These are phyloP conservation scores for Batillaria attramentaria DNA, from an alignment of 1,140 invertebrate genomes.

Conservation along the genomic window DNA sequence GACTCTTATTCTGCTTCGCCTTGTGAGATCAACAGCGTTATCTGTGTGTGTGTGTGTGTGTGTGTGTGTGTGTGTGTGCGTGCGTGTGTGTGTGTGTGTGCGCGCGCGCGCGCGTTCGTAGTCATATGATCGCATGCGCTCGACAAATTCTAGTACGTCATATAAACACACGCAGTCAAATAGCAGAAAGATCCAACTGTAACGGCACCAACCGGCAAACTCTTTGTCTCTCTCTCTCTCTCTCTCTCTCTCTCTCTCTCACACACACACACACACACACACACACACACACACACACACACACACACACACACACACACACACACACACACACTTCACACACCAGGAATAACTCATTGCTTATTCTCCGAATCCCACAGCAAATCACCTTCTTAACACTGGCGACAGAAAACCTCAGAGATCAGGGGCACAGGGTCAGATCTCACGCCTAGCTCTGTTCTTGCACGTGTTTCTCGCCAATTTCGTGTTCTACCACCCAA, in stretches of 20 bases:
- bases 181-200: background rate
- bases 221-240: background rate
- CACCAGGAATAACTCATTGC: no score
- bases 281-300: conserved; percentile 7
- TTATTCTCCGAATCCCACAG: no score
- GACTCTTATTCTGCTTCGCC: background rate
- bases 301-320: background rate
- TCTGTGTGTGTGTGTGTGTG: conserved; percentile 2
- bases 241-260: background rate
- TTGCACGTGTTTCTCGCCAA: no score
- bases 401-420: no score
- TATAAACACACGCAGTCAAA: background rate
- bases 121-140: background rate
- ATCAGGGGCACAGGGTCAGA: no score
- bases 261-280: conserved; percentile 14
- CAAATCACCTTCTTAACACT: no score
- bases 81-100: background rate
- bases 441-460: no score
- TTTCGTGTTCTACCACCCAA: no score
- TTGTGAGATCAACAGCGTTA: background rate
- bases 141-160: background rate
- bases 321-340: conserved; percentile 11
- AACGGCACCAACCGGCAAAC: no score
- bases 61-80: background rate
- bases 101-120: background rate